Percentiles rank a stretch among this genome's conserved stretches.
Evolutionary conservation across 2,888 invertebrate genomes (phyloP).

Genomic region (Lasioglossum figueresi): DNA sequence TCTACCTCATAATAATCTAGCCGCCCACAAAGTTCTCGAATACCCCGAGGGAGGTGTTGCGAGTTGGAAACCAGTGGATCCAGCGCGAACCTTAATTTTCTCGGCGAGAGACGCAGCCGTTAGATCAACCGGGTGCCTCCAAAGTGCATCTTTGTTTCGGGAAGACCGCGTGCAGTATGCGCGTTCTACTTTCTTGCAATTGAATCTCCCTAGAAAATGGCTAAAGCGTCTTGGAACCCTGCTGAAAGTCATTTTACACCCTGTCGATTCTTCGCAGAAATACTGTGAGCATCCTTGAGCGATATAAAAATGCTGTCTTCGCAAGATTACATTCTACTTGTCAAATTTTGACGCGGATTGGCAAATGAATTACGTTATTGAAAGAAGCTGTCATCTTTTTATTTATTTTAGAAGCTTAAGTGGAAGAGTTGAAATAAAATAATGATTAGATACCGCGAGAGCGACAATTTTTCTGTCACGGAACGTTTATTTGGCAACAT

Average conservation of each 20-base stretch:
- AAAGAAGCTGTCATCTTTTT: neutral
- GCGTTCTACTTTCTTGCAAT: neutral
- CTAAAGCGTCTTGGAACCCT: neutral
- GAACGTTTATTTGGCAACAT: neutral
- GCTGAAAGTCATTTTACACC: neutral
- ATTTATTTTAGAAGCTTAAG: neutral
- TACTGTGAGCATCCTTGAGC: neutral
- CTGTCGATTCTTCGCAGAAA: neutral
- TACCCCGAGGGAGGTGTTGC: constrained; percentile 42
- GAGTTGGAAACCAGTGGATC: constrained; percentile 14
- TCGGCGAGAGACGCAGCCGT: neutral
- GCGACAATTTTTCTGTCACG: neutral
- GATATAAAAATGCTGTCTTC: neutral
- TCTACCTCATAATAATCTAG: constrained; percentile 43
- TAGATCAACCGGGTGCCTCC: constrained; percentile 16
- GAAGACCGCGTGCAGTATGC: neutral
- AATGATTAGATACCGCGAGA: neutral
- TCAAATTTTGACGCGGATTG: too few relatives aligned
- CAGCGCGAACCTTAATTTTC: constrained; percentile 30
- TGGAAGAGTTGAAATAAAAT: neutral
- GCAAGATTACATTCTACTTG: neutral
- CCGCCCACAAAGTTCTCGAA: constrained; percentile 26
- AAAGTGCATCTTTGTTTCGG: neutral
- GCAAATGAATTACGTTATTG: neutral
- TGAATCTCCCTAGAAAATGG: neutral